phyloP scores from a whole-genome alignment of 1,140 invertebrate genomes.

The Heliothis subflexa region DNA sequence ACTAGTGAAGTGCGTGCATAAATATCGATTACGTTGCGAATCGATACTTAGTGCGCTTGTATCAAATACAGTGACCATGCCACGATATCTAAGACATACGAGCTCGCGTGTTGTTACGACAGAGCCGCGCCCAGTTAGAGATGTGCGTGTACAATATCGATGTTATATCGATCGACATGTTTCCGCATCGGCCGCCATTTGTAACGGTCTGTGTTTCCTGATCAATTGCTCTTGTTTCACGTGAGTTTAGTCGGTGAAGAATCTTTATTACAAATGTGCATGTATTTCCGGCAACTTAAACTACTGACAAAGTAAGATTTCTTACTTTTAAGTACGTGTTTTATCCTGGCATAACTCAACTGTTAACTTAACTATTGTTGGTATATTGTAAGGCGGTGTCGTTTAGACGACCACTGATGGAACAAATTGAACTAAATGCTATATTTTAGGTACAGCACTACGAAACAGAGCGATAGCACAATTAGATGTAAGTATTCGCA shows the following conservation, averaged over 20 bases:
- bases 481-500: constrained; percentile 71
- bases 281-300: too few species aligned
- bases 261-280: constrained; percentile 25
- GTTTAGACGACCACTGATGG: too few species aligned
- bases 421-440: background rate
- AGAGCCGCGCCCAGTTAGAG: constrained; percentile 76
- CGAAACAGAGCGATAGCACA: constrained; percentile 68
- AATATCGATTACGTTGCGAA: constrained; percentile 45
- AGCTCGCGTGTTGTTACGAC: constrained; percentile 79
- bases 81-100: constrained; percentile 36
- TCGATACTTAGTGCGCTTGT: constrained; percentile 55
- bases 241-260: constrained; percentile 7
- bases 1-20: constrained; percentile 27
- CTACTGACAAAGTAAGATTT: too few species aligned
- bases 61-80: constrained; percentile 31
- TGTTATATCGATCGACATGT: constrained; percentile 48
- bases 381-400: too few species aligned
- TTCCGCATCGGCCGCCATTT: constrained; percentile 47
- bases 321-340: too few species aligned
- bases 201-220: constrained; percentile 49
- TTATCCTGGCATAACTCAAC: too few species aligned
- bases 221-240: constrained; percentile 31
- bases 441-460: constrained; percentile 60
- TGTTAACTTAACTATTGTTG: too few species aligned
- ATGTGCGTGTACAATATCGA: constrained; percentile 68